phyloP scores from a whole-genome alignment of 2,113 vertebrate genomes.

The Phoxinus phoxinus region DNA sequence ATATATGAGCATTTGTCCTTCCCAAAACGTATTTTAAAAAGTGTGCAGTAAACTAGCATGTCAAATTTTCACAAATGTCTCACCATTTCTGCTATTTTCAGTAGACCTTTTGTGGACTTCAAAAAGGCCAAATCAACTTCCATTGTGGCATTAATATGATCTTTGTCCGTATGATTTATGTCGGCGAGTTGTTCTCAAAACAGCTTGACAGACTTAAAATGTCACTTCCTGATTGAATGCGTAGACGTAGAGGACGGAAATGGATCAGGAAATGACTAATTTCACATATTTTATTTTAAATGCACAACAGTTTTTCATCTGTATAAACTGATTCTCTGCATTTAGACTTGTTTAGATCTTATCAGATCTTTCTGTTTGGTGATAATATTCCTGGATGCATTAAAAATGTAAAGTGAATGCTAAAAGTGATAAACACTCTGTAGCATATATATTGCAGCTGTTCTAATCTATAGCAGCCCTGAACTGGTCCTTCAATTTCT shows the following conservation, averaged over 20 bases:
- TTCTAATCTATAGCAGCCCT: too few species aligned
- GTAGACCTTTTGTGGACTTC: slow-evolving; percentile 66
- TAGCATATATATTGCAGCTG: too few species aligned
- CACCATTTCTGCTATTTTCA: slow-evolving; percentile 75
- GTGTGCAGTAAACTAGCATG: neutral
- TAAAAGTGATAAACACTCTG: neutral
- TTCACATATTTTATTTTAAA: neutral
- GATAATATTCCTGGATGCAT: neutral
- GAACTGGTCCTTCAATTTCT: too few species aligned
- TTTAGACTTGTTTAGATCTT: neutral
- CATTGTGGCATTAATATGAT: neutral
- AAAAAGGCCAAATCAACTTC: slow-evolving; percentile 68
- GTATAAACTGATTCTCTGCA: neutral
- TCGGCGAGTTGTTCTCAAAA: neutral
- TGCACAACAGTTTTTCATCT: neutral
- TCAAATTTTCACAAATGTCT: slow-evolving; percentile 39
- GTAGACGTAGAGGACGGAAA: too few species aligned
- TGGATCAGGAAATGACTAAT: slow-evolving; percentile 32
- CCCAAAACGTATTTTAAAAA: neutral
- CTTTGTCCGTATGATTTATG: neutral
- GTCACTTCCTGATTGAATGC: slow-evolving; percentile 27
- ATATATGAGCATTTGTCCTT: neutral
- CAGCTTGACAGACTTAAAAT: neutral
- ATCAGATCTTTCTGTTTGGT: neutral
- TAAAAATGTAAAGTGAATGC: neutral